Percentiles rank a stretch among this genome's conserved stretches.
Evolutionary conservation across 1,140 invertebrate species (phyloP).

Genomic region (Drosophila suzukii): DNA sequence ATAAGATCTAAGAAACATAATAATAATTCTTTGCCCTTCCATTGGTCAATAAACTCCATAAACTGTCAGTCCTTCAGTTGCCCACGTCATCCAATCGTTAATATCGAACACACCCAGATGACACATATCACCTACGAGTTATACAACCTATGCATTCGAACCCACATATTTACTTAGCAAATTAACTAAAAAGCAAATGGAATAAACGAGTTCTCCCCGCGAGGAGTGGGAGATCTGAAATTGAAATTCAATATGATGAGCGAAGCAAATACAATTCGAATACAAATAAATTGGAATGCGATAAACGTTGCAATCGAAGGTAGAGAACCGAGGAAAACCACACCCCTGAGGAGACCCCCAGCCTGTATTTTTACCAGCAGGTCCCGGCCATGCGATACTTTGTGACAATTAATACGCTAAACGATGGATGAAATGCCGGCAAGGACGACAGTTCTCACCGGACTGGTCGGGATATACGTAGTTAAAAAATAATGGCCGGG

Average conservation of each 20-base stretch:
- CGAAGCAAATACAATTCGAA: conserved; percentile 69
- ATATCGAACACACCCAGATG: conserved; percentile 67
- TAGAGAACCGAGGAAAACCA: conserved; percentile 26
- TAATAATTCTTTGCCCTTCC: not conserved
- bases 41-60: conserved; percentile 1
- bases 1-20: too few relatives aligned
- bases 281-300: conserved; percentile 77
- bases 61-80: conserved; percentile 10
- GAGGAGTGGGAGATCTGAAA: conserved; percentile 63
- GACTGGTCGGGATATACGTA: not conserved
- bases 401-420: conserved; percentile 83
- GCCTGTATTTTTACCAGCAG: conserved; percentile 28
- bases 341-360: conserved; percentile 25
- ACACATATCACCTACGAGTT: conserved; percentile 49
- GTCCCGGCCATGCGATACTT: conserved; percentile 69
- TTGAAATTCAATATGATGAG: conserved; percentile 79
- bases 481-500: conserved; percentile 15
- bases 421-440: conserved; percentile 46
- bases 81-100: conserved; percentile 30
- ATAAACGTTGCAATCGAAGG: conserved; percentile 79
- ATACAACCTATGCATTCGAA: conserved; percentile 44
- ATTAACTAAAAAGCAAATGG: conserved; percentile 76
- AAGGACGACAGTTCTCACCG: conserved; percentile 64
- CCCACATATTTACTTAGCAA: conserved; percentile 75
- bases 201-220: conserved; percentile 21